Evolutionary conservation across 2,888 invertebrate genomes (phyloP).

Genomic region (Andrena flavipes): DNA sequence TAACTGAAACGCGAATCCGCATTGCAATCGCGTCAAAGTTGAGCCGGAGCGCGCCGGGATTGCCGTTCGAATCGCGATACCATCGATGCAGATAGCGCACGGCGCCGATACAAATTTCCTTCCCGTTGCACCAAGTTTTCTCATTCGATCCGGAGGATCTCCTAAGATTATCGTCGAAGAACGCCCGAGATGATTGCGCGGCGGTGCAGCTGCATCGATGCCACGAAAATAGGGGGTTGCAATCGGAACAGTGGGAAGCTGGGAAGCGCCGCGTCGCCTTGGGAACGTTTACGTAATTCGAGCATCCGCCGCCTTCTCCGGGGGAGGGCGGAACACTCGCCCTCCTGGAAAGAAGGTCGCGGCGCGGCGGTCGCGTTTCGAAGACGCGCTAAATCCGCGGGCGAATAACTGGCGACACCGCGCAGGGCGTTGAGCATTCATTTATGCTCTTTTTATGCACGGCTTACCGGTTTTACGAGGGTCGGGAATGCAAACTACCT

Average conservation of each 20-base stretch:
- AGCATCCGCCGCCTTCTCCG: background rate
- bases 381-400: slow-evolving; percentile 59
- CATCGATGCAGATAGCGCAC: slow-evolving; percentile 36
- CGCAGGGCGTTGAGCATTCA: slow-evolving; percentile 62
- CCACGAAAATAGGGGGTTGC: slow-evolving; percentile 17
- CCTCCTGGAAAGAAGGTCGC: slow-evolving; percentile 12
- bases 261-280: slow-evolving; percentile 11
- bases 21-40: slow-evolving; percentile 34
- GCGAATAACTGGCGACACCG: slow-evolving; percentile 52
- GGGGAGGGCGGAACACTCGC: background rate
- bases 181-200: slow-evolving; percentile 22
- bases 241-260: slow-evolving; percentile 12
- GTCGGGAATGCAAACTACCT: slow-evolving; percentile 61
- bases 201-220: slow-evolving; percentile 16
- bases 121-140: slow-evolving; percentile 8
- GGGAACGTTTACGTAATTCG: slow-evolving; percentile 15
- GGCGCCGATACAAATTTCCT: slow-evolving; percentile 32
- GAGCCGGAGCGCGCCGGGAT: slow-evolving; percentile 32
- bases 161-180: slow-evolving; percentile 28
- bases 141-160: background rate
- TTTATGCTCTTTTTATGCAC: slow-evolving; percentile 67
- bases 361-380: slow-evolving; percentile 34
- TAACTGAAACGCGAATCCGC: background rate
- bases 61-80: slow-evolving; percentile 38
- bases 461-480: slow-evolving; percentile 64